Percentiles rank a stretch among this genome's conserved stretches.
Evolutionary conservation across 2,888 invertebrate species (phyloP).

Genomic region (Nysson spinosus): DNA sequence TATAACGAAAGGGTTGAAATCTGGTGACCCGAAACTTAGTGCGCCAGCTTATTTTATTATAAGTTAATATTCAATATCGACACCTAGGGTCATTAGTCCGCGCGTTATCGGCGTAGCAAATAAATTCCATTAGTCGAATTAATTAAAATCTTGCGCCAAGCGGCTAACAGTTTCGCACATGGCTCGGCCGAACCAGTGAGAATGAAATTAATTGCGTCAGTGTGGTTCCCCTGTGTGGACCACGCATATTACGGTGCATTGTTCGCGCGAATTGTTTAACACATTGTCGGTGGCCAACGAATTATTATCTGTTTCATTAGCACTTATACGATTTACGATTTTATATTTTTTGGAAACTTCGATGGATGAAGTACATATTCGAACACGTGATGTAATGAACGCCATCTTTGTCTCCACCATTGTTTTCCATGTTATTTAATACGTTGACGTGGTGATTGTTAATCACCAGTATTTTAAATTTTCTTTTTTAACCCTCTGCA

Average conservation of each 20-base stretch:
- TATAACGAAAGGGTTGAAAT: too few relatives aligned
- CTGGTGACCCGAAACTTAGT: too few relatives aligned
- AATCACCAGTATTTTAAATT: too few relatives aligned
- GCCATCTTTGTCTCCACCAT: too few relatives aligned
- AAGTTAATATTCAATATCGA: too few relatives aligned
- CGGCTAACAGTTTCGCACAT: conserved; percentile 15
- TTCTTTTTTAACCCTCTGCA: too few relatives aligned
- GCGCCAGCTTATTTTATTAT: too few relatives aligned
- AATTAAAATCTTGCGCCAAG: conserved; percentile 46
- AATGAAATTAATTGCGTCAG: conserved; percentile 32
- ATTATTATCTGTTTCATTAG: not conserved
- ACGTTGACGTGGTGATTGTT: too few relatives aligned
- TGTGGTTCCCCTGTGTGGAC: not conserved
- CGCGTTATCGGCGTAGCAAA: conserved; percentile 55
- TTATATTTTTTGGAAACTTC: not conserved
- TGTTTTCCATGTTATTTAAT: too few relatives aligned
- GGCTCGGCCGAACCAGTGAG: not conserved
- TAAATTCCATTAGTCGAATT: conserved; percentile 55
- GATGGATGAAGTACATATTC: not conserved
- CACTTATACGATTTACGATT: not conserved
- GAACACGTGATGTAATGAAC: not conserved
- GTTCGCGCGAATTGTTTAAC: not conserved
- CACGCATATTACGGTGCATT: not conserved
- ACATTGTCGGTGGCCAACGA: not conserved
- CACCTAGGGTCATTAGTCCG: conserved; percentile 38